Evolutionary conservation across 2,888 invertebrate genomes (phyloP), one percentile per base, ranked within the genome.

Genomic region (Cataglyphis livida): DNA sequence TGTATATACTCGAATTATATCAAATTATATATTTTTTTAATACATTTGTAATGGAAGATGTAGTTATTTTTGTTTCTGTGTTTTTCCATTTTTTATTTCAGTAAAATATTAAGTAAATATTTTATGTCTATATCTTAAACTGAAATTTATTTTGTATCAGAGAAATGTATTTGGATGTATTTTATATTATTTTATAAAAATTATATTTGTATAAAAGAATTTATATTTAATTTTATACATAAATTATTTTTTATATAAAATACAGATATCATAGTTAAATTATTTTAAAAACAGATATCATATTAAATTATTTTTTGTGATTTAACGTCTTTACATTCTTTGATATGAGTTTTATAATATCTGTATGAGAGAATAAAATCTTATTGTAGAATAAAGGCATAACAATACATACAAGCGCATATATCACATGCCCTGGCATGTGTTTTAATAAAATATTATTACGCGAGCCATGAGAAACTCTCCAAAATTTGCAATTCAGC

Each of bases 361-460:
- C 38, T 12, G 28, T 25, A 21, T 21, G 35, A 32, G 32, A 25
- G 41, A 25, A 25, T 44, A 21, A 54, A n/a, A 32, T 41, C 28
- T 54, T 18, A 38, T 57, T 54, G 0, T 15, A 57, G 21, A 61
- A 5, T 51, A n/a, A 48, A 51, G 7, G n/a, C 7, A 7, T 7
- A 48, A n/a, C n/a, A 48, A 51, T 7, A 51, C n/a, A n/a, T 9
- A 28, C 38, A 15, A 38, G n/a, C 38, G 12, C 38, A 7, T 15
- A 28, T n/a, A n/a, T 28, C 2, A 44, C 44, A 73, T 57, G 25
- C 21, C 0, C 7, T 10, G 41, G 15, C 7, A 28, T 15, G 18
- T 15, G 15, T 48, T 48, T 48, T 65, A 41, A 76, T 54, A 38
- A 65, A 76, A 54, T 65, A 38, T 59, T 28, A 57, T 54, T 75